phyloP scores from a whole-genome alignment of 2,797 vertebrate species.

The Otolemur crassicaudatus region DNA sequence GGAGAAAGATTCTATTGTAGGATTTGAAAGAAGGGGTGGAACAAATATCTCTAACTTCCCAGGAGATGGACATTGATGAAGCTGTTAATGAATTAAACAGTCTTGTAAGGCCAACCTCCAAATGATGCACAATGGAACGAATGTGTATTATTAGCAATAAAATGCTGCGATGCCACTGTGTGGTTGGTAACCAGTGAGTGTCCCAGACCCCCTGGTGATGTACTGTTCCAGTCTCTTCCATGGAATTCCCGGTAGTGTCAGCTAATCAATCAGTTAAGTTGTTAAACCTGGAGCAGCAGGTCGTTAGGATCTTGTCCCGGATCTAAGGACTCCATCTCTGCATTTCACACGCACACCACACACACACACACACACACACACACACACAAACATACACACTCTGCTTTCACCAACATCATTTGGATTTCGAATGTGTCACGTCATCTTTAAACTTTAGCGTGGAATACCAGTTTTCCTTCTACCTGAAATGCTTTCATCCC shows the following conservation, averaged over 20 bases:
- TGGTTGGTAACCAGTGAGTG: not conserved
- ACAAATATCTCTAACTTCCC: not conserved
- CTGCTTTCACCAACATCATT: not conserved
- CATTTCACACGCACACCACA: accelerated
- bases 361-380: not conserved
- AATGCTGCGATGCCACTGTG: not conserved
- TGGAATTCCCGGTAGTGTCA: not conserved
- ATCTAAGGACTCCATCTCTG: not conserved
- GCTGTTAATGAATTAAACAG: not conserved
- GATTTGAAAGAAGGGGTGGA: not conserved
- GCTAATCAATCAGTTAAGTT: not conserved
- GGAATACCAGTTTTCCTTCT: not conserved
- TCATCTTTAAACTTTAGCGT: not conserved
- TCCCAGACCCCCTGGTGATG: not conserved
- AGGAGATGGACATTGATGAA: not conserved
- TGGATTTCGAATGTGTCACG: not conserved
- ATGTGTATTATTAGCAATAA: not conserved
- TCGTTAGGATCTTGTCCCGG: not conserved
- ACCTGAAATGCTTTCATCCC: not conserved
- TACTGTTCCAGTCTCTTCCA: not conserved
- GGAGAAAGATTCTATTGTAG: not conserved
- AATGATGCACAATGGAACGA: not conserved
- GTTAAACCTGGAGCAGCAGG: not conserved
- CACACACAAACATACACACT: accelerated
- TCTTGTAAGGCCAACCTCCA: not conserved